Evolutionary conservation across 2,113 vertebrate genomes (phyloP), one percentile per base, ranked within the genome.

Genomic region (Dicentrarchus labrax): DNA sequence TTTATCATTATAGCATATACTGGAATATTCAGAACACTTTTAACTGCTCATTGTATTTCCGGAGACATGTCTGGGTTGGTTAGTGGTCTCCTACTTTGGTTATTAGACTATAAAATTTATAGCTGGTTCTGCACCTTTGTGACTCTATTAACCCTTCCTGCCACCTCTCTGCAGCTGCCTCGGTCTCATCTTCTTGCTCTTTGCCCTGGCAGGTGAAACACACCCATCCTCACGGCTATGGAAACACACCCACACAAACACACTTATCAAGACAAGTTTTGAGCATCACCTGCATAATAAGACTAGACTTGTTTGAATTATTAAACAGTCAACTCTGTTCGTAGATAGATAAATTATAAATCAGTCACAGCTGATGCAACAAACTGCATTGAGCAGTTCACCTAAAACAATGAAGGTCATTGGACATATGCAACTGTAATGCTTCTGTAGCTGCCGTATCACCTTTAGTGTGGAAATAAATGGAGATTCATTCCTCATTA

Each of bases 221-320:
- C 57, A 67, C 19, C 21, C 38, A 0, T 47, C 56, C 38, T 62
- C 19, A 64, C 66, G 30, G 13, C 62, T 19, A 54, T 0, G 16
- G 39, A 67, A 54, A 72, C 22, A n/a, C 30, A 57, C 41, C 38
- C 45, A 59, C 54, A 50, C 60, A 70, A 10, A 50, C 62, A 72
- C 43, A 53, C 36, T 50, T 10, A 51, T n/a, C 19, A 56, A 51
- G 54, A 56, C 30, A 78, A 57, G 13, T 38, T 60, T 57, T 60
- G n/a, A 57, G 16, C 51, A 45, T 22, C 66, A 48, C 30, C 68
- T 62, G 43, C n/a, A 73, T 48, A 56, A 72, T 77, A 54, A 72
- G 39, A 62, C 19, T 45, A 24, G 64, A 69, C 36, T 43, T 65
- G 16, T 53, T 45, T 84, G 6, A 87, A 87, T 84, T 17, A 84